Evolutionary conservation across 2,888 invertebrate genomes (phyloP).

Genomic region (Drosophila recens): DNA sequence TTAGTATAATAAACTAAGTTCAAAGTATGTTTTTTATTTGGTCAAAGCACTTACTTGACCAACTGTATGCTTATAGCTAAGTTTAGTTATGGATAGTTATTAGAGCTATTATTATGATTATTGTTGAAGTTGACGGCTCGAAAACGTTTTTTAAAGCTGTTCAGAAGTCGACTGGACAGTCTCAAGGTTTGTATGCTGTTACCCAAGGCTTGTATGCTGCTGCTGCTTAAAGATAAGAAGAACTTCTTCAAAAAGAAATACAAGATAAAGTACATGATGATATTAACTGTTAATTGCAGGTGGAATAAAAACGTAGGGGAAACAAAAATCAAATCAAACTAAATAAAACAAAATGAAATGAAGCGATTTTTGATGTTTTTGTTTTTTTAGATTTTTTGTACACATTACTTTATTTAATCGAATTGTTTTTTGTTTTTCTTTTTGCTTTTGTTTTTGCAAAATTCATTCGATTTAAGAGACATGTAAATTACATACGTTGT

Average conservation of each 20-base stretch:
- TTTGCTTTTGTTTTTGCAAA: slow-evolving; percentile 21
- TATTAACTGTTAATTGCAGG: slow-evolving; percentile 2
- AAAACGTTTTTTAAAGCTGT: slow-evolving; percentile 74
- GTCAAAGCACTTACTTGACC: neutral
- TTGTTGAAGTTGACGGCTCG: slow-evolving; percentile 33
- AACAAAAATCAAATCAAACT: slow-evolving; percentile 1
- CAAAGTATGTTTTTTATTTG: too few relatives aligned
- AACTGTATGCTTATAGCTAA: neutral
- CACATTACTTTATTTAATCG: slow-evolving; percentile 58
- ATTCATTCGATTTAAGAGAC: slow-evolving; percentile 49
- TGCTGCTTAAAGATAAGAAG: slow-evolving; percentile 39
- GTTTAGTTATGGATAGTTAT: slow-evolving; percentile 18
- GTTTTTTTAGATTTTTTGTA: slow-evolving; percentile 46
- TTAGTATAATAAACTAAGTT: too few relatives aligned
- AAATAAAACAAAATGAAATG: slow-evolving; percentile 7
- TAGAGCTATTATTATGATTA: slow-evolving; percentile 1
- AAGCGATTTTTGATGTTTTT: slow-evolving; percentile 7
- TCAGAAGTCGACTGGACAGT: slow-evolving; percentile 73
- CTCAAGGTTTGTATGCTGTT: slow-evolving; percentile 60
- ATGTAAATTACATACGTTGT: slow-evolving; percentile 50
- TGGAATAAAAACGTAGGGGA: neutral
- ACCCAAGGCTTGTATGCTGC: slow-evolving; percentile 29
- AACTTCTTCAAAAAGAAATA: slow-evolving; percentile 5
- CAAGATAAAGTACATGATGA: slow-evolving; percentile 4
- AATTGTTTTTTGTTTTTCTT: slow-evolving; percentile 7